Evolutionary conservation across 2,888 invertebrate species (phyloP).

Genomic region (Trypoxylon attenuatum): DNA sequence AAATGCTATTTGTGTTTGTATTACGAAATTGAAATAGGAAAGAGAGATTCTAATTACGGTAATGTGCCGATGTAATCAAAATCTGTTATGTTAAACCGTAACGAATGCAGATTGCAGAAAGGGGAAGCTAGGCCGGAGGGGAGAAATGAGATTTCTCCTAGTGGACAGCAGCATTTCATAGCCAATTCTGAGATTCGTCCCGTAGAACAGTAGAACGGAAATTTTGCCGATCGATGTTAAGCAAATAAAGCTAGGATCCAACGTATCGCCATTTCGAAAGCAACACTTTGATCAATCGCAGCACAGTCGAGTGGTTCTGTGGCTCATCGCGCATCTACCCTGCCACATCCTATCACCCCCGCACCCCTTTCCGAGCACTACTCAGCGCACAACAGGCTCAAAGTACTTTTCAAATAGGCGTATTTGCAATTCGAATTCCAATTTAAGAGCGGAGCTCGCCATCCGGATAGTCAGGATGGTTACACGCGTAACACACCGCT

Average conservation of each 20-base stretch:
- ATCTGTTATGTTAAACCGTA: too few relatives aligned
- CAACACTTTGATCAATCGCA: constrained; percentile 50
- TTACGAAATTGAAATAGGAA: too few relatives aligned
- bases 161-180: too few relatives aligned
- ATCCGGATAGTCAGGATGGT: constrained; percentile 25
- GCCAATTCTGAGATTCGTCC: too few relatives aligned
- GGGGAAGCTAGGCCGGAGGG: too few relatives aligned
- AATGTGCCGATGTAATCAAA: too few relatives aligned
- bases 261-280: constrained; percentile 33
- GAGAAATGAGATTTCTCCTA: too few relatives aligned
- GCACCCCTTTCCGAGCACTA: not conserved
- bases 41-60: too few relatives aligned
- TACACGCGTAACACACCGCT: constrained; percentile 25
- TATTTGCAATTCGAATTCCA: constrained; percentile 56
- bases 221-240: constrained; percentile 32
- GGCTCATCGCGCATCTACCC: constrained; percentile 24
- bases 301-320: constrained; percentile 35
- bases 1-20: too few relatives aligned
- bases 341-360: constrained; percentile 1
- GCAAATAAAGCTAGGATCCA: constrained; percentile 39
- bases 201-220: too few relatives aligned
- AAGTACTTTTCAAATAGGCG: constrained; percentile 45
- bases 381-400: constrained; percentile 40
- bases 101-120: too few relatives aligned
- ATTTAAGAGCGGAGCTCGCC: constrained; percentile 48